phyloP scores from a whole-genome alignment of 2,888 invertebrate genomes.

The Dichetophora obliterata region DNA sequence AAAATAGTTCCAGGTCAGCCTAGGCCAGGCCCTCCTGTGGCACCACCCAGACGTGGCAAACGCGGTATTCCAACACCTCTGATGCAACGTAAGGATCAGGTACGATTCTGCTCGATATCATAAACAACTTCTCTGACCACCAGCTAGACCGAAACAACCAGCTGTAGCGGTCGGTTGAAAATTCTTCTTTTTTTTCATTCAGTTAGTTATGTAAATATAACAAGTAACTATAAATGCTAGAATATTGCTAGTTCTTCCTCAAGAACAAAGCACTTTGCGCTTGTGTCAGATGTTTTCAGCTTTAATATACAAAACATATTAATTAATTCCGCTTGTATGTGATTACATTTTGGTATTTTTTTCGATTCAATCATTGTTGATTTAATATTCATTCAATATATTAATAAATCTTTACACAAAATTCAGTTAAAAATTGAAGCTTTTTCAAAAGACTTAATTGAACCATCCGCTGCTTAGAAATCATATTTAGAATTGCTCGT shows the following conservation, averaged over 20 bases:
- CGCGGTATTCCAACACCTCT: slow-evolving; percentile 72
- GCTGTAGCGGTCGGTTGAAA: slow-evolving; percentile 15
- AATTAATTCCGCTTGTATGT: neutral
- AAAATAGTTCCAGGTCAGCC: slow-evolving; percentile 68
- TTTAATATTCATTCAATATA: slow-evolving; percentile 7
- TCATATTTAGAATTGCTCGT: slow-evolving; percentile 4
- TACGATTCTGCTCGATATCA: slow-evolving; percentile 70
- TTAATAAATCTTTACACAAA: slow-evolving; percentile 18
- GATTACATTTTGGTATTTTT: slow-evolving; percentile 24
- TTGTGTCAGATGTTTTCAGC: neutral
- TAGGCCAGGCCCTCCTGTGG: slow-evolving; percentile 71
- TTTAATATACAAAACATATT: neutral
- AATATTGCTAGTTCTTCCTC: neutral
- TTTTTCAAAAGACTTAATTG: slow-evolving; percentile 1
- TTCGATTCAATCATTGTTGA: neutral
- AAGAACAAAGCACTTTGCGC: neutral
- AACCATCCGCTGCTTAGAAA: slow-evolving; percentile 1
- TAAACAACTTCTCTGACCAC: slow-evolving; percentile 53
- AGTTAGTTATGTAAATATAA: too few relatives aligned
- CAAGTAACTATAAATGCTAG: neutral
- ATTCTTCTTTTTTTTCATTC: neutral
- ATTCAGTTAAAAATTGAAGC: slow-evolving; percentile 1
- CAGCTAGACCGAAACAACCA: slow-evolving; percentile 8
- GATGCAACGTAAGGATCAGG: slow-evolving; percentile 70
- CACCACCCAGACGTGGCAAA: slow-evolving; percentile 76